Evolutionary conservation across 2,113 vertebrate genomes (phyloP).

Genomic region (Psophia crepitans): DNA sequence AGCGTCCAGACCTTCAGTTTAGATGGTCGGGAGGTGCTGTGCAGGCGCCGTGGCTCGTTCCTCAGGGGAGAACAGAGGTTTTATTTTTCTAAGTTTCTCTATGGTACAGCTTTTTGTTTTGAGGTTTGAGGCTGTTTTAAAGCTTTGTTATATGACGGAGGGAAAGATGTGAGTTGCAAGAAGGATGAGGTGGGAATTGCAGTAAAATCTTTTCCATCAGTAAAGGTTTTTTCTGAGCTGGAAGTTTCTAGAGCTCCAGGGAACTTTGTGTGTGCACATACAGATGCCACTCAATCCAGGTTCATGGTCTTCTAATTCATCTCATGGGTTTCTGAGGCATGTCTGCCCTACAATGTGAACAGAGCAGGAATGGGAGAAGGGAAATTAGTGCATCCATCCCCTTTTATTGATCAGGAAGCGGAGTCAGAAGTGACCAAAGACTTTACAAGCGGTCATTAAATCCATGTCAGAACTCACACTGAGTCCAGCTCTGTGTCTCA

Average conservation of each 20-base stretch:
- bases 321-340: background rate
- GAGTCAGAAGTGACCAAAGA: background rate
- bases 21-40: background rate
- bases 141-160: background rate
- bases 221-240: background rate
- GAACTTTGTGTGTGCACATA: background rate
- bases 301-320: background rate
- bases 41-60: background rate
- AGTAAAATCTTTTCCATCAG: background rate
- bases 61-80: background rate
- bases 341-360: background rate
- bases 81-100: background rate
- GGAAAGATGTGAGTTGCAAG: background rate
- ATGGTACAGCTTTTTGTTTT: background rate
- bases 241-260: background rate
- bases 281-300: background rate
- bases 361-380: background rate
- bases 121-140: background rate
- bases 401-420: background rate
- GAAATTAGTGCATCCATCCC: background rate
- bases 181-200: background rate
- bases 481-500: background rate
- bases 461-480: background rate
- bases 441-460: background rate
- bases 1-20: background rate